Base-by-base conservation (phyloP, 2,888 invertebrate genomes). In the Oeneis ivallda region DNA sequence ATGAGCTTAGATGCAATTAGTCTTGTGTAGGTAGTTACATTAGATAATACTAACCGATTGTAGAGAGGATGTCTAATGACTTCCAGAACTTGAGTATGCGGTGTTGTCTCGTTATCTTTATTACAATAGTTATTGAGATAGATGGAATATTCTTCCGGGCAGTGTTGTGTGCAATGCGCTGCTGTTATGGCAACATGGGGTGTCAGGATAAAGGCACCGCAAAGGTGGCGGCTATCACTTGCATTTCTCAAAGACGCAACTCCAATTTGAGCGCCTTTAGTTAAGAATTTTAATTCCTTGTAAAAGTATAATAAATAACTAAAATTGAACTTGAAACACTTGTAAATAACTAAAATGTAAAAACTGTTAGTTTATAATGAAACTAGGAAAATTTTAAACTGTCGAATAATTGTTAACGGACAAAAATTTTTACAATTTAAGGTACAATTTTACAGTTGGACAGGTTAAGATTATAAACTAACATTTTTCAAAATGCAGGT, bases 161-260 rank as follows among this genome's bases (percentile, higher is more conserved):
- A 63, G 11, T 74, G 60, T n/a, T 71, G 54, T 1, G 86, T 80
- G 71, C 92, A 92, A 70, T 92, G 92, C 0, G 92, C 92, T 0
- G 91, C 89, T 6, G 92, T 92, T 47, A 92, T 34, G 0, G 89
- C 88, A 39, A 74, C 76, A 1, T 77, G 61, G 7, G 76, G 69
- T 1, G 85, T 79, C 6, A 92, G 67, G 1, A 92, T 62, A 1
- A 83, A 81, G 1, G 85, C 85, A 0, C 90, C 91, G 67, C 92
- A 92, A 4, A 88, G 67, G 66, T 91, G 92, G 8, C 78, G 70
- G 7, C 66, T 65, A n/a, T 62, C 78, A 34, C 71, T 79, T 2
- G 81, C 72, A 70, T 87, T 85, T 19, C 82, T 79, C 58, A 92
- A 74, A 8, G 92, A 90, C 32, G 76, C 84, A 17, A 87, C 79